These are phyloP conservation scores for Pangasius djambal DNA, from an alignment of 2,797 vertebrate species.

Conservation along the genomic window DNA sequence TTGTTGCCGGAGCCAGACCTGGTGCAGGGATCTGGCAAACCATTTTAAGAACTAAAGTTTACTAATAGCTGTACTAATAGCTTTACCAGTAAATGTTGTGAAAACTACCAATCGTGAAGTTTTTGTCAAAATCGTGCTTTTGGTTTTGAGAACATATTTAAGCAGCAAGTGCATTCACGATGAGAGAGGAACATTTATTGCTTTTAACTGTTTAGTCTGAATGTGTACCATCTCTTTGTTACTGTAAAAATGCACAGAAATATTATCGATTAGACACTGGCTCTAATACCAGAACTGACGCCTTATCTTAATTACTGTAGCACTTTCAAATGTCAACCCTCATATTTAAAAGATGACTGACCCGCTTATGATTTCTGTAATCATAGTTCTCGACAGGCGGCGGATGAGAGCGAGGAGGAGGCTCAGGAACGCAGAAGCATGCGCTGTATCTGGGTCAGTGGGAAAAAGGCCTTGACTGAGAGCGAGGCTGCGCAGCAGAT, in stretches of 20 bases:
- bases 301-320: not conserved
- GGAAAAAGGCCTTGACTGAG: constrained; percentile 86
- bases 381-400: constrained; percentile 82
- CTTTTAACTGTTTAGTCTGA: not conserved
- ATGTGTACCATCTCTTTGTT: not conserved
- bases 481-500: constrained; percentile 86
- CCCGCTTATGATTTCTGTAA: not conserved
- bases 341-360: not conserved
- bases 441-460: constrained; percentile 85
- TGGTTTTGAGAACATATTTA: not conserved
- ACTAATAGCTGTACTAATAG: not conserved
- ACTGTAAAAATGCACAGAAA: not conserved
- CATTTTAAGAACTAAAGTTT: not conserved
- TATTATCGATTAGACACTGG: not conserved
- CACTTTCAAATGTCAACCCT: not conserved
- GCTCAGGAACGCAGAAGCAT: constrained; percentile 84
- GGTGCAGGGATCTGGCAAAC: not conserved
- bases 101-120: not conserved
- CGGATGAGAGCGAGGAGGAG: constrained; percentile 90
- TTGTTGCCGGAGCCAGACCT: not conserved
- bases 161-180: not conserved
- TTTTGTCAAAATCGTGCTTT: not conserved
- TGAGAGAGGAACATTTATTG: not conserved
- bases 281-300: not conserved
- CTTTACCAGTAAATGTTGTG: not conserved